Percentiles rank a stretch among this genome's conserved stretches.
These are phyloP conservation scores for Chrysogorgia sp. DNA, from an alignment of 92 coral and sea anemone genomes.

Conservation along the genomic window DNA sequence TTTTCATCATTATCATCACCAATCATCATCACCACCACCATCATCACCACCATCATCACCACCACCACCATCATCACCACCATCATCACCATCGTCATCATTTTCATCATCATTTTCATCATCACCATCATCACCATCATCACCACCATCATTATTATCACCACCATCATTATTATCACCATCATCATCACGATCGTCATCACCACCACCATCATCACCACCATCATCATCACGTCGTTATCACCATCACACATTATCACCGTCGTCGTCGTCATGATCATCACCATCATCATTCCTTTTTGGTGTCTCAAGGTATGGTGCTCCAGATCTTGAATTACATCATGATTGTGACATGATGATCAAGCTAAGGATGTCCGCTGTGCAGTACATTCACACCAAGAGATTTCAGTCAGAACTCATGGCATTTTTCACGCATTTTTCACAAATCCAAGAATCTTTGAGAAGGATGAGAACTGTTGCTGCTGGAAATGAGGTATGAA, in stretches of 20 bases:
- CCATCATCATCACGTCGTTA: no score
- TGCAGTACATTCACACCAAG: slow-evolving; percentile 96
- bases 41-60: not conserved
- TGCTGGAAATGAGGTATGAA: slow-evolving; percentile 89
- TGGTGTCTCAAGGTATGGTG: slow-evolving; percentile 67
- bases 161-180: not conserved
- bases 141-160: not conserved
- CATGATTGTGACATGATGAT: slow-evolving; percentile 85
- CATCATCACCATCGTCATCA: not conserved
- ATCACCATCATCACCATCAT: no score
- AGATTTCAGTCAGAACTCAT: slow-evolving; percentile 95
- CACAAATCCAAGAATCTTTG: slow-evolving; percentile 91
- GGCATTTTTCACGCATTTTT: slow-evolving; percentile 87
- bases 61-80: not conserved
- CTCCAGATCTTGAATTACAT: slow-evolving; percentile 74
- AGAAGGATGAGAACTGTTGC: slow-evolving; percentile 96
- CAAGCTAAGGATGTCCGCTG: slow-evolving; percentile 92
- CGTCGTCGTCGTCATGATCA: not conserved
- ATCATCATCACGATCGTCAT: not conserved
- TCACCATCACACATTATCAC: no score
- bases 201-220: not conserved
- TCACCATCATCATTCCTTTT: not conserved
- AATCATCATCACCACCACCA: not conserved
- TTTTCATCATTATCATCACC: not conserved
- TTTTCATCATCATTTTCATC: no score